phyloP scores from a whole-genome alignment of 1,140 invertebrate species.

The Glossosoma conforme region DNA sequence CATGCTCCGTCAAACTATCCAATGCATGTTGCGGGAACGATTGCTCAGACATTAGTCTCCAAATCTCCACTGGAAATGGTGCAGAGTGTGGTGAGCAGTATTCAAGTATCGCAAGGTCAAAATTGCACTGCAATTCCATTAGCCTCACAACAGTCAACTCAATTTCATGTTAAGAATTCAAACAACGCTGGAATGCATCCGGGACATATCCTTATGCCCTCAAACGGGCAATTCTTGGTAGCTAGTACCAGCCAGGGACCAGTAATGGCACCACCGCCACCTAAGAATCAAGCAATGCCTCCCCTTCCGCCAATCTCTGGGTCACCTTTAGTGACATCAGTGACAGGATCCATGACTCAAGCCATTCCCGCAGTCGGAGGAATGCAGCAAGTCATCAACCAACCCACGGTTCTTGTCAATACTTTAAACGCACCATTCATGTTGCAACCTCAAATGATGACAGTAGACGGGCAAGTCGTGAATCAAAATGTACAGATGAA shows the following conservation, averaged over 20 bases:
- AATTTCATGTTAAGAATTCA: constrained; percentile 34
- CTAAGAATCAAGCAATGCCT: constrained; percentile 53
- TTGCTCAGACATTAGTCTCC: constrained; percentile 51
- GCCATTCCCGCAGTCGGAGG: constrained; percentile 49
- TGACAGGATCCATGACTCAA: constrained; percentile 64
- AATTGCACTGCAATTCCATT: constrained; percentile 27
- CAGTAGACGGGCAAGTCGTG: constrained; percentile 63
- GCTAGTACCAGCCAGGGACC: constrained; percentile 54
- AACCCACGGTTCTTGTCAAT: constrained; percentile 77
- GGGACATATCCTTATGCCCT: constrained; percentile 69
- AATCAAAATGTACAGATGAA: constrained; percentile 62
- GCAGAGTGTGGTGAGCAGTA: constrained; percentile 72
- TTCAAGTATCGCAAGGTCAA: constrained; percentile 56
- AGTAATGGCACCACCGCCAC: constrained; percentile 61
- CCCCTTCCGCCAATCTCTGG: constrained; percentile 63
- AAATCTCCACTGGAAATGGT: constrained; percentile 77
- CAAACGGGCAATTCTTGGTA: constrained; percentile 69
- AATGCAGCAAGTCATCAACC: constrained; percentile 47
- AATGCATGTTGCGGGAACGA: constrained; percentile 46
- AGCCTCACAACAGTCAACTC: constrained; percentile 32
- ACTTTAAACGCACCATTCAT: constrained; percentile 74
- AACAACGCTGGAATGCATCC: constrained; percentile 53
- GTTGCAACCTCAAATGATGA: constrained; percentile 69
- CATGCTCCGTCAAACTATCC: constrained; percentile 46
- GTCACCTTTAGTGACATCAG: constrained; percentile 64